These are phyloP conservation scores for Notechis scutatus DNA, from an alignment of 2,113 vertebrate species.

Conservation along the genomic window DNA sequence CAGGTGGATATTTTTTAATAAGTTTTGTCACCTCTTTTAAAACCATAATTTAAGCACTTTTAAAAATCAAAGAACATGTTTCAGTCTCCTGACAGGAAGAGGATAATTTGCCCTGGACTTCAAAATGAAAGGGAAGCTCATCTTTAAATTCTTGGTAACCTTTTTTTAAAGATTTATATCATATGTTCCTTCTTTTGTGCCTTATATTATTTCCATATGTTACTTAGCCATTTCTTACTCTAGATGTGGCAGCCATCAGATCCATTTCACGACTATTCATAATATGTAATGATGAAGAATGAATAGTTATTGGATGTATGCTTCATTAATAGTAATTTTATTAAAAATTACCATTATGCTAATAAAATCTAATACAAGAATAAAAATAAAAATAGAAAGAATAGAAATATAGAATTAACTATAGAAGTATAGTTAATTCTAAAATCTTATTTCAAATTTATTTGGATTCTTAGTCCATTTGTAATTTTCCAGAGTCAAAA, in stretches of 20 bases:
- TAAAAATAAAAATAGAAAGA: neutral
- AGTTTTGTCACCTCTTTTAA: slow-evolving; percentile 7
- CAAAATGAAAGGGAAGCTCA: neutral
- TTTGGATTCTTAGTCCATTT: neutral
- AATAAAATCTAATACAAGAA: neutral
- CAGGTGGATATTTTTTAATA: neutral
- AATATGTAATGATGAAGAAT: neutral
- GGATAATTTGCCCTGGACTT: neutral
- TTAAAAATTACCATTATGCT: neutral
- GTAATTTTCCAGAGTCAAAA: neutral
- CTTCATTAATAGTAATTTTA: neutral
- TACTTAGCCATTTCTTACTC: neutral
- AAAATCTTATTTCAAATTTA: neutral
- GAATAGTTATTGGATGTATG: neutral
- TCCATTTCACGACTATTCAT: neutral
- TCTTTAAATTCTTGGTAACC: neutral
- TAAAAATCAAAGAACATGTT: neutral
- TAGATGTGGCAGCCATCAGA: neutral
- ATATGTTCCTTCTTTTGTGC: neutral
- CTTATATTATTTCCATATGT: neutral
- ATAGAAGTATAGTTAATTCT: neutral
- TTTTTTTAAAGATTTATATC: neutral
- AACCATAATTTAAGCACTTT: slow-evolving; percentile 1
- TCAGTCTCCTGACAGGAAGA: neutral
- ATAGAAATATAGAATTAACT: neutral